A percentile compares a stretch with the other conserved stretches of the same genome.
These are phyloP conservation scores for Alectura lathami DNA, from an alignment of 2,113 vertebrate genomes.

Conservation along the genomic window DNA sequence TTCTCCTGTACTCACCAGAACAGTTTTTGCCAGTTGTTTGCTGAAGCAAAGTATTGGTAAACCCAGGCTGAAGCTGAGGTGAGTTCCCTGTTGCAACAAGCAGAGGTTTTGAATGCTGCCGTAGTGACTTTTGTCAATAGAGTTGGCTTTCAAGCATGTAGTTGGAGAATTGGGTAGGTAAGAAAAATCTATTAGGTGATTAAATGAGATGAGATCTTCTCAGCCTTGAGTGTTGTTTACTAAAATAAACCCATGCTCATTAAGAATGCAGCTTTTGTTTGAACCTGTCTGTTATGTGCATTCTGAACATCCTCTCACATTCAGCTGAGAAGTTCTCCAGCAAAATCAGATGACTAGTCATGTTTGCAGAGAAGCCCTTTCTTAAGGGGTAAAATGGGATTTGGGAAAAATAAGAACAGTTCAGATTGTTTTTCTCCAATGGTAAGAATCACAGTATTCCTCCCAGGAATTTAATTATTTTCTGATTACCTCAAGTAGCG, in stretches of 20 bases:
- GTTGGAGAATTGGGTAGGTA: not conserved
- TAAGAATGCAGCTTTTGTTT: conserved; percentile 31
- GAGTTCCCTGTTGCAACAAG: not conserved
- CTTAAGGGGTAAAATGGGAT: not conserved
- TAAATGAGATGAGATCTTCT: conserved; percentile 48
- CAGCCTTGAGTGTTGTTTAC: not conserved
- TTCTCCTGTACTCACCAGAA: not conserved
- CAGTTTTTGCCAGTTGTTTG: not conserved
- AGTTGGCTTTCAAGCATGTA: not conserved
- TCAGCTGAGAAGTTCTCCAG: conserved; percentile 9
- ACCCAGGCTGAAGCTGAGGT: not conserved
- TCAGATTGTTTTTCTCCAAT: not conserved
- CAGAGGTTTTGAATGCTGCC: not conserved
- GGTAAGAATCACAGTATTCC: not conserved
- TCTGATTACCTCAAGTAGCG: not conserved
- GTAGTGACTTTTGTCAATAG: not conserved
- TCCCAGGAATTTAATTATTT: not conserved
- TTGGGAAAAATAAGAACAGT: not conserved
- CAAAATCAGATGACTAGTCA: not conserved
- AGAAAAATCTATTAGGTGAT: not conserved
- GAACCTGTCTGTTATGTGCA: conserved; percentile 29
- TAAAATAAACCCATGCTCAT: conserved; percentile 20
- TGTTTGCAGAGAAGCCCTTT: not conserved
- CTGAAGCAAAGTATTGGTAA: not conserved
- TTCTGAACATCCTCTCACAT: not conserved